Evolutionary conservation across 2,888 invertebrate genomes (phyloP).

Genomic region (Brenthis daphne): DNA sequence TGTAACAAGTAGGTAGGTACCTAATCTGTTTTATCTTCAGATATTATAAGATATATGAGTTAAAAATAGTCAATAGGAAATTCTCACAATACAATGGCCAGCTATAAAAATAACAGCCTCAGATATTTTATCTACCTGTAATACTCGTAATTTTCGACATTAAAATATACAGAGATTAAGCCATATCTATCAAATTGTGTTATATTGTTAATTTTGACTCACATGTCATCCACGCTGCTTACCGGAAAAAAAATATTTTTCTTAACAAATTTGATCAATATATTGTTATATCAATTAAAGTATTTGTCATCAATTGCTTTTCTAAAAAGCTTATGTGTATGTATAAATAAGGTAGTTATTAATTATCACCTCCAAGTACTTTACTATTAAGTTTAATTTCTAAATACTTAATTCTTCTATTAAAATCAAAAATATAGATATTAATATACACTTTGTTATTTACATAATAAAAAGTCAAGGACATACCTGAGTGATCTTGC

Average conservation of each 20-base stretch:
- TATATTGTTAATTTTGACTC: slow-evolving; percentile 15
- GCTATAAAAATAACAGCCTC: neutral
- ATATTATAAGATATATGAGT: too few relatives aligned
- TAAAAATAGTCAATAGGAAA: neutral
- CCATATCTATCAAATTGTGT: slow-evolving; percentile 10
- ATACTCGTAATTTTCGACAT: neutral
- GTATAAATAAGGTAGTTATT: too few relatives aligned
- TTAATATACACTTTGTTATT: neutral
- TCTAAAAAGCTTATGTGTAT: too few relatives aligned
- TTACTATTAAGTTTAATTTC: too few relatives aligned
- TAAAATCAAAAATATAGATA: neutral
- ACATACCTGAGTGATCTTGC: slow-evolving; percentile 83
- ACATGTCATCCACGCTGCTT: slow-evolving; percentile 25
- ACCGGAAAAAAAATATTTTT: slow-evolving; percentile 9
- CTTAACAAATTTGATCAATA: slow-evolving; percentile 3
- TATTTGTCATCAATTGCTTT: too few relatives aligned
- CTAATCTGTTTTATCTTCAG: too few relatives aligned
- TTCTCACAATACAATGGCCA: neutral
- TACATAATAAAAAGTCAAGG: slow-evolving; percentile 12
- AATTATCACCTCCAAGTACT: too few relatives aligned
- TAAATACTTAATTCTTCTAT: neutral
- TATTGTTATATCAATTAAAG: neutral
- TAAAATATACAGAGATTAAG: neutral
- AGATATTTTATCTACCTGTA: neutral
- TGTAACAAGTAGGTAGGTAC: too few relatives aligned